A percentile compares a stretch with the other conserved stretches of the same genome.
These are phyloP conservation scores for Myzus persicae DNA, from an alignment of 1,140 invertebrate species.

Conservation along the genomic window DNA sequence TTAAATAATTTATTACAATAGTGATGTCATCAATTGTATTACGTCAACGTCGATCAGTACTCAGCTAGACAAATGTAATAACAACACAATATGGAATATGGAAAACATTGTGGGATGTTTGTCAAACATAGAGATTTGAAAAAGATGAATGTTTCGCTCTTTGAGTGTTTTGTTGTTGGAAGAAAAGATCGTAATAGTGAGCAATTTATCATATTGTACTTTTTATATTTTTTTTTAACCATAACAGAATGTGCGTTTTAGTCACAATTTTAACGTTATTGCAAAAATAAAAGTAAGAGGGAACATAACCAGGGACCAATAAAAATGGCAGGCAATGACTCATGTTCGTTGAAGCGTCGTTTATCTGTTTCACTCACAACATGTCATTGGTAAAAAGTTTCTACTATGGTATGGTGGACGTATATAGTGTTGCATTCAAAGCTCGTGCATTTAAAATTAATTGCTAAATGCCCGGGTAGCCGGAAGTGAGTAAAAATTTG, in stretches of 20 bases:
- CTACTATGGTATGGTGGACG: neutral
- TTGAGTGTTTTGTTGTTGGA: neutral
- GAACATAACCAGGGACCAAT: constrained; percentile 5
- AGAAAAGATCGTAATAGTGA: neutral
- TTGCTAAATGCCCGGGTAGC: neutral
- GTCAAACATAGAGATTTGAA: neutral
- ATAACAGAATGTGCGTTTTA: constrained; percentile 7
- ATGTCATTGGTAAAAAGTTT: constrained; percentile 21
- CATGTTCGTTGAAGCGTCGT: constrained; percentile 34
- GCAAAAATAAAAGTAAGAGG: constrained; percentile 1
- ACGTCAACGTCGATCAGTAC: neutral
- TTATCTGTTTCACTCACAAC: constrained; percentile 5
- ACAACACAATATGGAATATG: neutral
- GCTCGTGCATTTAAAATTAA: constrained; percentile 31
- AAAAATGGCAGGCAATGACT: constrained; percentile 32
- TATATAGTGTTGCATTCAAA: constrained; percentile 43
- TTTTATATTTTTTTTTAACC: neutral
- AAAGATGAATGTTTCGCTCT: neutral
- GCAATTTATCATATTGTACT: neutral
- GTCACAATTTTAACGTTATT: constrained; percentile 26
- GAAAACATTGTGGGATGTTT: neutral
- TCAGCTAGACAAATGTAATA: neutral
- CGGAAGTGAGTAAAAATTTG: constrained; percentile 2
- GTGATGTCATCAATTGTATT: neutral
- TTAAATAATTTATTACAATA: neutral